Evolutionary conservation across 2,888 invertebrate genomes (phyloP), one percentile per base, ranked within the genome.

Genomic region (Oligia latruncula): DNA sequence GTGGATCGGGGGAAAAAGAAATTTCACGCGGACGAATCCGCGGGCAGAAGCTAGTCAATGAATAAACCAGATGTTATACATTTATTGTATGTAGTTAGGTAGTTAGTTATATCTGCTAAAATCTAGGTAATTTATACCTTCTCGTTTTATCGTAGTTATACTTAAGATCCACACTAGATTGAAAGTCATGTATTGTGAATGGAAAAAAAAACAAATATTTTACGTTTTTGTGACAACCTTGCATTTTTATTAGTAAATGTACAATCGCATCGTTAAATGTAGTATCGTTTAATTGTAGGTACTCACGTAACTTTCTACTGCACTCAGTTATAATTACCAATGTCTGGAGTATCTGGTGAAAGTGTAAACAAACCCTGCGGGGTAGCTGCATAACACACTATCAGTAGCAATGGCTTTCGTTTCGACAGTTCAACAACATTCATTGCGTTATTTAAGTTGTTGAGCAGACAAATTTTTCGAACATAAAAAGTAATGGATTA

Each of bases 241-340:
- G 20, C n/a, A 40, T 49, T 75, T 75, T 62, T 17, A 60, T 60
- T 75, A 75, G 46, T 49, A 46, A 74, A 75, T 74, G 35, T 46
- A 74, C 74, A n/a, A n/a, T 8, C 62, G 60, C 29, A 23, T 23
- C 23, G 9, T 58, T 23, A 23, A 23, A 58, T 23, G 23, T 29
- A 43, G 55, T 46, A 46, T 23, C 58, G 46, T 74, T 29, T 75
- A 75, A 75, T 58, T 58, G 46, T 46, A 74, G 23, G 8, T 15
- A 40, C 8, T 9, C 43, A 4, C 0, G 40, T 52, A 66, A 20
- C 9, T 75, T 46, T 15, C 11, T 46, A 55, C 46, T 46, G 52
- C 60, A 76, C 83, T 80, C 20, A 68, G 40, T 64, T 6, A 58
- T 85, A 29, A 84, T 46, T 29, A 70, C 35, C 6, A 60, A 17